These are phyloP conservation scores for Lepidocyrtinus sp. DNA, from an alignment of 2,888 invertebrate genomes.

Conservation along the genomic window DNA sequence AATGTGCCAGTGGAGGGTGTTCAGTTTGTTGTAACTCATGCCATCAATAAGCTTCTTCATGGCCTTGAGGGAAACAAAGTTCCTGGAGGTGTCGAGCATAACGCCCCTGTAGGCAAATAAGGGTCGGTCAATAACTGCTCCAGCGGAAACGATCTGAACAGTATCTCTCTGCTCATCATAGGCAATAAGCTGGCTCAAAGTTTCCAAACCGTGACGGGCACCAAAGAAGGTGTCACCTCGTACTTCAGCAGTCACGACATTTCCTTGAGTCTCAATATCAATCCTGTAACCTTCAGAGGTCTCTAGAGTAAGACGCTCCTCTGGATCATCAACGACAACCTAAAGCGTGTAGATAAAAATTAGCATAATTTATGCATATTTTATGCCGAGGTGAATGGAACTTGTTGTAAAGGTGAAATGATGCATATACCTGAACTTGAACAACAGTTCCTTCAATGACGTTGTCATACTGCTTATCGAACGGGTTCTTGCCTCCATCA, in stretches of 20 bases:
- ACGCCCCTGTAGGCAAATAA: slow-evolving; percentile 75
- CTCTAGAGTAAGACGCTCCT: slow-evolving; percentile 68
- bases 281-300: slow-evolving; percentile 69
- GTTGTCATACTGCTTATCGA: slow-evolving; percentile 70
- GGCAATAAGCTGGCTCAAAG: slow-evolving; percentile 80
- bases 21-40: slow-evolving; percentile 75
- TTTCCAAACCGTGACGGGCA: slow-evolving; percentile 83
- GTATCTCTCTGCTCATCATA: slow-evolving; percentile 71
- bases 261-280: slow-evolving; percentile 65
- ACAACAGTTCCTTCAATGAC: slow-evolving; percentile 70
- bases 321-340: slow-evolving; percentile 69
- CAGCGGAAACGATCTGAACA: slow-evolving; percentile 72
- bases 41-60: slow-evolving; percentile 74
- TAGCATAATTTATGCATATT: too few species aligned
- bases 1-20: slow-evolving; percentile 74
- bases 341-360: too few species aligned
- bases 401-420: too few species aligned
- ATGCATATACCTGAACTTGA: slow-evolving; percentile 66
- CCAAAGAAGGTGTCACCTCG: slow-evolving; percentile 77
- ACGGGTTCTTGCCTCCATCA: slow-evolving; percentile 67
- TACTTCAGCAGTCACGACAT: slow-evolving; percentile 60
- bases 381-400: too few species aligned
- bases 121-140: slow-evolving; percentile 65
- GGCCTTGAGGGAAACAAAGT: slow-evolving; percentile 75
- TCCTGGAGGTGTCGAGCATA: slow-evolving; percentile 76